Percentiles rank a stretch among this genome's conserved stretches.
These are phyloP conservation scores for Onthophagus sagittarius DNA, from an alignment of 2,888 invertebrate genomes.

Conservation along the genomic window DNA sequence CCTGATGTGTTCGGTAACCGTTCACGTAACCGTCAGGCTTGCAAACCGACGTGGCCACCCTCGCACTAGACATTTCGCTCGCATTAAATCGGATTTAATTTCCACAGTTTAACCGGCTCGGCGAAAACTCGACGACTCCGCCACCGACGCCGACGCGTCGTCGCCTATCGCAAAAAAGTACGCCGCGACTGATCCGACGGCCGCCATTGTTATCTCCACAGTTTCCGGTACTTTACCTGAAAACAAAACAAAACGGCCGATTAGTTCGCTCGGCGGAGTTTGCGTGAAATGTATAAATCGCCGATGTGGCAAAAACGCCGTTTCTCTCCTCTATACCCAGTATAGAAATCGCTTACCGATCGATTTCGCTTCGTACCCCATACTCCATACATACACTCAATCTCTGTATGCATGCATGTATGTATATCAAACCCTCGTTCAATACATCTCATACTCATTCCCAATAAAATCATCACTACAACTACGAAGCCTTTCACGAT, in stretches of 20 bases:
- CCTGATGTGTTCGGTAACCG: constrained; percentile 26
- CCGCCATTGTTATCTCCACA: constrained; percentile 11
- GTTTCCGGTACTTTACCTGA: constrained; percentile 8
- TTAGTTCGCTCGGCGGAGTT: constrained; percentile 1
- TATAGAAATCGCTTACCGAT: neutral
- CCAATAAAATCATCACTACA: too few relatives aligned
- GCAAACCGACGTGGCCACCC: neutral
- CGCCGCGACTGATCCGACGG: constrained; percentile 7
- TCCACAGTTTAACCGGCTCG: neutral
- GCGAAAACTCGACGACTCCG: neutral
- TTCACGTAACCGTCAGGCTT: constrained; percentile 20
- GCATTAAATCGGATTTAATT: constrained; percentile 2
- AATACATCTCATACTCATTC: neutral
- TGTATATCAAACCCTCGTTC: neutral
- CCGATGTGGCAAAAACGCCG: neutral
- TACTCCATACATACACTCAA: neutral
- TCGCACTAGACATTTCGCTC: neutral
- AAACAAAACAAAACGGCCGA: constrained; percentile 10
- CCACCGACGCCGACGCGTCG: constrained; percentile 3
- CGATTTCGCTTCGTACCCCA: neutral
- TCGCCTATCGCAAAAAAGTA: constrained; percentile 3
- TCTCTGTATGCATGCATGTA: neutral
- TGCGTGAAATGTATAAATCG: neutral
- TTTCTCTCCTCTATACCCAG: neutral
- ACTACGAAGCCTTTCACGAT: too few relatives aligned